Base-by-base conservation (phyloP, 2,888 invertebrate species). In the Rhingia campestris region DNA sequence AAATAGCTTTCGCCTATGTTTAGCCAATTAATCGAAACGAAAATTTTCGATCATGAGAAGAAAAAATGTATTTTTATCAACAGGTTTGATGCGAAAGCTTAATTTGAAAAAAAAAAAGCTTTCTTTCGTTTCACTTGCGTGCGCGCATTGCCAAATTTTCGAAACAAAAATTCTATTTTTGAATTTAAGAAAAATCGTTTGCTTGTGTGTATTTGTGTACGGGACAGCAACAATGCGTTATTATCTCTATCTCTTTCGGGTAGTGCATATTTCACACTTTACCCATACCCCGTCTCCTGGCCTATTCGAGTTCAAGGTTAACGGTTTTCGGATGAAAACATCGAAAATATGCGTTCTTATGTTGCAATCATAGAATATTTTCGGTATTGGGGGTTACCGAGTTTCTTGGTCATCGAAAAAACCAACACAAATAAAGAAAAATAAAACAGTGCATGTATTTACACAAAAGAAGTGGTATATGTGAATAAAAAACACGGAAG, bases 31-130 rank as follows among this genome's bases (percentile, higher is more conserved):
- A 80, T 80, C 61, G 84, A 84, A 69, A 66, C 33, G 64, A 80
- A 72, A 49, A 81, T 75, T 75, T 81, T 56, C 53, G 58, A 85
- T 85, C 76, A 67, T 72, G 80, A 70, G 61, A 22, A 22, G 22
- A 45, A 64, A 64, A 82, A 85, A 53, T 76, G 67, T 85, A 85
- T 85, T 85, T 85, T 85, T 85, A 85, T 85, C 85, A 85, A 85
- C 85, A 85, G 81, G 85, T 85, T 85, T 85, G 81, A 85, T 81
- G 72, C 61, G 70, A 75, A 76, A 85, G 81, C 81, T 80, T 43
- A 9, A n/a, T 35, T 54, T 59, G 10, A 66, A 51, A 1, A 41
- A 35, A 39, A 33, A 39, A 67, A 67, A 77, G 74, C 64, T 84
- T 53, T 35, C 41, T 32, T 35, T 67, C 32, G 43, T 39, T 73